Evolutionary conservation across 2,888 invertebrate genomes (phyloP).

Genomic region (Xestia xanthographa): DNA sequence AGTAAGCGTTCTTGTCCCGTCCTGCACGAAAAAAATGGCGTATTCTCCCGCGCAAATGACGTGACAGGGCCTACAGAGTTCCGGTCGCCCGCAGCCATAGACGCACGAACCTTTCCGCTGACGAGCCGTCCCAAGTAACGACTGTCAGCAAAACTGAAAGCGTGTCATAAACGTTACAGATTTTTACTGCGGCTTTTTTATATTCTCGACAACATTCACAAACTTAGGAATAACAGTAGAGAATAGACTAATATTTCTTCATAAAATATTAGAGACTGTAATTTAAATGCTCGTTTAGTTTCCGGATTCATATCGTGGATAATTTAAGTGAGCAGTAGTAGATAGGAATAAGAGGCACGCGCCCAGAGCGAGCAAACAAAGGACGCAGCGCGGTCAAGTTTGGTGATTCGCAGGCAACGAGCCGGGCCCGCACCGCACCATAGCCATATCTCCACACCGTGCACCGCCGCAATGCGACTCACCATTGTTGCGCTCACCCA

Average conservation of each 20-base stretch:
- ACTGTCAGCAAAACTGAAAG: constrained; percentile 71
- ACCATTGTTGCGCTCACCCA: constrained; percentile 80
- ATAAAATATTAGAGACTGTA: constrained; percentile 34
- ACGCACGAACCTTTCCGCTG: constrained; percentile 74
- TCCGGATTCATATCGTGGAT: constrained; percentile 42
- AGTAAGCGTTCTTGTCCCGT: constrained; percentile 71
- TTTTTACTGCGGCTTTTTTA: constrained; percentile 57
- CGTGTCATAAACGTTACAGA: constrained; percentile 65
- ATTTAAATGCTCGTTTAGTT: constrained; percentile 42
- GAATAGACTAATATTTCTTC: constrained; percentile 28
- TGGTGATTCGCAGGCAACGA: constrained; percentile 80
- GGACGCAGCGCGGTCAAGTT: constrained; percentile 81
- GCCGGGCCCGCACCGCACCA: constrained; percentile 71
- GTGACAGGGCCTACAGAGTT: constrained; percentile 71
- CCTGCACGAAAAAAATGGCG: constrained; percentile 68
- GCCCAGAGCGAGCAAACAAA: constrained; percentile 73
- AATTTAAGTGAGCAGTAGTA: constrained; percentile 72
- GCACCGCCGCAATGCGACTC: constrained; percentile 77
- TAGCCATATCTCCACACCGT: constrained; percentile 73
- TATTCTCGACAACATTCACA: constrained; percentile 40
- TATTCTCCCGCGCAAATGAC: constrained; percentile 73
- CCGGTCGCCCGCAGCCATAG: constrained; percentile 75
- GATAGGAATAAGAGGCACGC: constrained; percentile 66
- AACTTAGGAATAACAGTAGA: constrained; percentile 35
- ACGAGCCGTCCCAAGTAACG: constrained; percentile 69